Evolutionary conservation across 2,888 invertebrate genomes (phyloP), one percentile per base, ranked within the genome.

Genomic region (Drosophila emarginata): DNA sequence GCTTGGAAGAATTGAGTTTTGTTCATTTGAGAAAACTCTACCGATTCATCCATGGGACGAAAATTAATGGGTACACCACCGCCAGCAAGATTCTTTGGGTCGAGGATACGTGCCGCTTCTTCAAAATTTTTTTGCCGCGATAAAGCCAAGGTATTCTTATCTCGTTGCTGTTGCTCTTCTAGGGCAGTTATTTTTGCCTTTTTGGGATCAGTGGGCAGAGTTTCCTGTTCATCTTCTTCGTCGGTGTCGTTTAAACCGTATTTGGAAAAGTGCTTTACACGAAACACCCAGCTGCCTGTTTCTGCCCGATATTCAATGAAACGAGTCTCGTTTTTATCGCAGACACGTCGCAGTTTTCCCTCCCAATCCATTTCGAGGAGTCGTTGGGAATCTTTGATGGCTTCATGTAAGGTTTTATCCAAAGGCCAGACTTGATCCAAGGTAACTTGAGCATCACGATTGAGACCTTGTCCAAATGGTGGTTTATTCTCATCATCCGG

Each of bases 201-300:
- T 65, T 92, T 92, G 1, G 92, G 87, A 80, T 92, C 91, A 2
- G 86, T 87, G 12, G 91, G 91, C 53, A 88, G 64, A 36, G 93
- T 93, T 36, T 95, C 96, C 2, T 97, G 96, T 64, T 98, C 98
- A 3, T 97, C 97, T 64, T 98, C 98, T 66, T 98, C 98, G 73
- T 97, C 97, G 0, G 97, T 96, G 77, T 98, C 98, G 66, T 95
- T 95, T 2, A 97, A 92, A 0, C 97, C 97, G 90, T 98, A 99
- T 89, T 98, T 98, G 14, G 98, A 98, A 92, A 98, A 98, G 91
- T 98, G 98, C 64, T 97, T 96, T 53, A 96, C 96, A 91, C 96
- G 94, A 92, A 99, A 99, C 59, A 98, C 98, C 99, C 99, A 99
- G 62, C 98, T 97, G 23, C 99, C 99, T 1, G 97, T 98, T 90